Evolutionary conservation across 2,888 invertebrate genomes (phyloP).

Genomic region (Oscheius sp.): DNA sequence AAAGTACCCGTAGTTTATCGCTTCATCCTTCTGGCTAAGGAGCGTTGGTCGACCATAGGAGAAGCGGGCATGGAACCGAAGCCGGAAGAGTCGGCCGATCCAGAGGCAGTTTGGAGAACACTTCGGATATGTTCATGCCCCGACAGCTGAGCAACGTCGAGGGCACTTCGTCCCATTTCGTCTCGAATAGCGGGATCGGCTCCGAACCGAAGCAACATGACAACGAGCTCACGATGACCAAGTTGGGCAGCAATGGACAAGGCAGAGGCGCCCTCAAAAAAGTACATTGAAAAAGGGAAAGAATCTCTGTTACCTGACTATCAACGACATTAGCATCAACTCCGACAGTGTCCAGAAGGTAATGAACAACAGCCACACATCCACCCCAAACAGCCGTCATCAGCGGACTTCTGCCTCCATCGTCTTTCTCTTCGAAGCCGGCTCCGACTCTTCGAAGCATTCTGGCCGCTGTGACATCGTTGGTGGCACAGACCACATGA

Average conservation of each 20-base stretch:
- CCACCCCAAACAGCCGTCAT: slow-evolving; percentile 60
- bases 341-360: slow-evolving; percentile 46
- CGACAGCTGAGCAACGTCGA: slow-evolving; percentile 54
- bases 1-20: slow-evolving; percentile 2
- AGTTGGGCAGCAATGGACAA: slow-evolving; percentile 59
- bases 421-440: slow-evolving; percentile 48
- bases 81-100: slow-evolving; percentile 58
- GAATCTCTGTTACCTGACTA: slow-evolving; percentile 42
- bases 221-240: slow-evolving; percentile 57
- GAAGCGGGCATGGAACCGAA: slow-evolving; percentile 58
- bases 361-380: slow-evolving; percentile 44
- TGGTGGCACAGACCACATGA: slow-evolving; percentile 79
- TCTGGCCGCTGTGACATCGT: slow-evolving; percentile 53
- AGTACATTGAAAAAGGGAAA: too few relatives aligned
- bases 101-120: slow-evolving; percentile 52
- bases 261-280: slow-evolving; percentile 57
- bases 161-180: slow-evolving; percentile 52
- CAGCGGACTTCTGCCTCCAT: slow-evolving; percentile 55
- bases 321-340: slow-evolving; percentile 58
- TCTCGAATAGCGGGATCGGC: slow-evolving; percentile 58
- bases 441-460: slow-evolving; percentile 48
- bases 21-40: slow-evolving; percentile 19
- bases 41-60: slow-evolving; percentile 46
- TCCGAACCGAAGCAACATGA: slow-evolving; percentile 54
- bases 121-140: slow-evolving; percentile 53